phyloP scores from a whole-genome alignment of 2,113 vertebrate genomes.

The Hippocampus zosterae region DNA sequence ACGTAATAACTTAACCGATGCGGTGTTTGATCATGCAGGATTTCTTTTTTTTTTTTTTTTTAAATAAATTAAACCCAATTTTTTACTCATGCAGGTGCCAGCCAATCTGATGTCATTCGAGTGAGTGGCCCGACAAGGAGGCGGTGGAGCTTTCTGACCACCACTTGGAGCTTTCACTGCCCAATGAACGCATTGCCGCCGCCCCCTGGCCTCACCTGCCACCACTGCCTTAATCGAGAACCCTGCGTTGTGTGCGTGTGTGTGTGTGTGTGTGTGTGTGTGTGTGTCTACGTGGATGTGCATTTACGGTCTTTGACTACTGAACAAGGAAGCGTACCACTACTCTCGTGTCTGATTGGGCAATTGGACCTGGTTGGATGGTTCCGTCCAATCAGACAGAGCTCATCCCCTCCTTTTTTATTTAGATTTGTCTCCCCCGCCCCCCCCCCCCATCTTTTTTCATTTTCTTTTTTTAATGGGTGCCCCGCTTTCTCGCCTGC shows the following conservation, averaged over 20 bases:
- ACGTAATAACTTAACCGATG: no score
- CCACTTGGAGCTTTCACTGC: conserved; percentile 72
- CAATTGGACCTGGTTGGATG: neutral
- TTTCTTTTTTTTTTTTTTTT: no score
- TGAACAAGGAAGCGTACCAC: conserved; percentile 62
- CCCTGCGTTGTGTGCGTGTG: conserved; percentile 25
- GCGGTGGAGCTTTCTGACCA: conserved; percentile 45
- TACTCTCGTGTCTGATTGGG: conserved; percentile 33
- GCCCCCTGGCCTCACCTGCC: conserved; percentile 64
- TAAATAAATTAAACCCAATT: no score
- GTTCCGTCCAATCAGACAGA: neutral
- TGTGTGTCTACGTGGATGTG: conserved; percentile 23
- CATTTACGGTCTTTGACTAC: conserved; percentile 34
- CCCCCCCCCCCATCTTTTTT: neutral
- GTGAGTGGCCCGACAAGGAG: conserved; percentile 57
- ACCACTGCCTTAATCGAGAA: conserved; percentile 94
- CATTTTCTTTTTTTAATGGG: neutral
- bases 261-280: conserved; percentile 28
- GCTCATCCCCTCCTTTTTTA: conserved; percentile 9
- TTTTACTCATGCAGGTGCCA: conserved; percentile 78
- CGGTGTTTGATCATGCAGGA: no score
- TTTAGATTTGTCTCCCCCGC: conserved; percentile 4
- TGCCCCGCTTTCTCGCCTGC: neutral
- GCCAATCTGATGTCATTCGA: conserved; percentile 99
- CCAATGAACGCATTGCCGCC: conserved; percentile 65